Evolutionary conservation across 1,140 invertebrate genomes (phyloP), one percentile per base, ranked within the genome.

Genomic region (Drosophila lini): DNA sequence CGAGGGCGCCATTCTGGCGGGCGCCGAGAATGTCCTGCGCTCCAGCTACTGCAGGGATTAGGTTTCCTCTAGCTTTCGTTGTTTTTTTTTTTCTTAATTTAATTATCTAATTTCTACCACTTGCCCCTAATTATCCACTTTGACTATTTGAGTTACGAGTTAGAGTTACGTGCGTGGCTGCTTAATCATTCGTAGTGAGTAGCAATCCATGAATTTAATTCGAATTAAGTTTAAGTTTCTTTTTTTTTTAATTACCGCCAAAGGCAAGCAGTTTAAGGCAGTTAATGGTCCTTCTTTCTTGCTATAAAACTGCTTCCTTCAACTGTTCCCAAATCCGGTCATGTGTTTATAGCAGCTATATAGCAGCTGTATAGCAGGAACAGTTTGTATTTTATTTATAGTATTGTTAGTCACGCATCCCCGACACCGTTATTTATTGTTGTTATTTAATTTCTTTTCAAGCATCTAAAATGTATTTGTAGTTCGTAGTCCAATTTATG

Each of bases 1-100:
- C 52, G 93, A 94, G 50, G 93, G 93, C 56, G 94, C 94, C 15
- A 93, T 95, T 8, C 91, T 94, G 11, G 92, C 94, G 0, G 94
- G 94, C 42, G 86, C 92, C 31, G 93, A 93, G 56, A 94, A 93
- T 48, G 81, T 94, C 36, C 92, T 94, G 90, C 93, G 93, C 64
- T 92, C 93, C 7, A 93, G 92, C 59, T 94, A 94, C 75, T 94
- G 94, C 80, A 91, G 82, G 69, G 83, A 90, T 11, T 90, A 83
- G 52, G 3, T 6, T n/a, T 38, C 13, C 3, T 15, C 6, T 45
- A 45, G 45, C 1, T n/a, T 47, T n/a, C 13, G 19, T 36, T 3
- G 8, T 7, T 32, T 3, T 55, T 38, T 22, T 53, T 15, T 36
- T 36, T 1, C 25, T 10, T 10, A 50, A 16, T 22, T 2, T 36